Evolutionary conservation across 2,797 vertebrate genomes (phyloP), one percentile per base, ranked within the genome.

Genomic region (Toxotes lorentzi): DNA sequence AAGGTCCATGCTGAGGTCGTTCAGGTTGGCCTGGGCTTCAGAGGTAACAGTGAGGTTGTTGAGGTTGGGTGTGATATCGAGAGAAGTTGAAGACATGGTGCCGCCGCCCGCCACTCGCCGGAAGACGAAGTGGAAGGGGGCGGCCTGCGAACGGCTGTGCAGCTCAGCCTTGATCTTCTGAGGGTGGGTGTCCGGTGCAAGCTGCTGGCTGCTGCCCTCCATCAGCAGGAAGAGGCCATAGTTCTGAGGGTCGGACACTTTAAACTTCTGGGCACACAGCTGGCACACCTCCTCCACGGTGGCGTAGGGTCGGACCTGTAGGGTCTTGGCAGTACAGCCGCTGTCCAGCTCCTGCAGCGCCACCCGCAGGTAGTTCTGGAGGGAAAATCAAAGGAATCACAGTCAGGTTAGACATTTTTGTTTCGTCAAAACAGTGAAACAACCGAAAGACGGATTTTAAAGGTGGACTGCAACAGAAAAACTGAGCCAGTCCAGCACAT

Each of bases 111-210:
- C 89, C 85, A 95, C 40, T 4, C 94, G 95, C 70, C 94, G 95
- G 93, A 96, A 99, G 56, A 99, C 96, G 0, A 99, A 99, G 86
- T 97, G 94, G 71, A 98, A 99, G 66, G 95, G 92, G 34, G 95
- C 90, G 7, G 94, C 92, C 3, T 96, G 95, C 0, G 95, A 93
- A 4, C 96, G 95, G 89, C 96, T 98, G 89, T 97, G 97, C 72
- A 98, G 87, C 91, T 99, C 97, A 0, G 98, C 97, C 83, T 99
- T 99, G 71, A 99, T 98, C 82, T 97, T 97, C 89, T 98, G 98
- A 8, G 98, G 97, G 79, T 96, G 95, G 2, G 96, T 97, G 81
- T 99, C 97, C 1, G 96, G 94, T 0, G 97, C 96, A 76, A 99
- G 94, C 81, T 97, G 97, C 89, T 98, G 97, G 94, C 95, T 96